Conservation (phyloP, 1,140 invertebrate genomes). For the Drosophila bocki region DNA sequence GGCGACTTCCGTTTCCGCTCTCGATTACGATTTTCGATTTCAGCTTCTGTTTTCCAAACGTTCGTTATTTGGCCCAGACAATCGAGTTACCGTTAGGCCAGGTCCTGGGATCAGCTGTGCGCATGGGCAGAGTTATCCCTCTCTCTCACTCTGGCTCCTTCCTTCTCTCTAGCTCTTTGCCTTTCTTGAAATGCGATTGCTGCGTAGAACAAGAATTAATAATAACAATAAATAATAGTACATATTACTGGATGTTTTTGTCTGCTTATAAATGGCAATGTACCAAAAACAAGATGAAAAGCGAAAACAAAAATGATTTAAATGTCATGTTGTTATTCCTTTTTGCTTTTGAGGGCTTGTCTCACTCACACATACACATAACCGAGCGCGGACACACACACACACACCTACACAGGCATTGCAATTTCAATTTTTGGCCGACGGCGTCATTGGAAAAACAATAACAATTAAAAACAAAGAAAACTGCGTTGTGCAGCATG, state of each 20-base stretch:
- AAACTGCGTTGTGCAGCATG: constrained; percentile 47
- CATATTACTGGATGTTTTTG: constrained; percentile 12
- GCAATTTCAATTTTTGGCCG: constrained; percentile 28
- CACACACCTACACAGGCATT: not conserved
- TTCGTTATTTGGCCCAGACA: constrained; percentile 2
- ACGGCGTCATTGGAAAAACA: constrained; percentile 35
- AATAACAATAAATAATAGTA: constrained; percentile 63
- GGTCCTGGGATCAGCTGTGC: constrained; percentile 47
- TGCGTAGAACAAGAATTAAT: constrained; percentile 43
- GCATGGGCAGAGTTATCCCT: constrained; percentile 31
- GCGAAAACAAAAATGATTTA: constrained; percentile 34
- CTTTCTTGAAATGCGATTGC: constrained; percentile 25
- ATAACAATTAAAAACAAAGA: constrained; percentile 44
- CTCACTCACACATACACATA: constrained; percentile 19
- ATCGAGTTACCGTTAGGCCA: constrained; percentile 27
- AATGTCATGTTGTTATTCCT: constrained; percentile 21
- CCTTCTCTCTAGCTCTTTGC: not conserved
- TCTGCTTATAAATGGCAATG: constrained; percentile 58
- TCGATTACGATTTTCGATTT: constrained; percentile 13
- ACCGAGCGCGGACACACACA: not conserved
- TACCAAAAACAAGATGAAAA: constrained; percentile 66
- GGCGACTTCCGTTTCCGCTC: constrained; percentile 29
- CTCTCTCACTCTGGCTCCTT: not conserved
- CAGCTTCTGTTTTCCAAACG: not conserved
- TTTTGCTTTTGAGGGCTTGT: constrained; percentile 52